Percentiles rank a stretch among this genome's conserved stretches.
phyloP scores from a whole-genome alignment of 2,888 invertebrate genomes.

The Chrysina gloriosa region DNA sequence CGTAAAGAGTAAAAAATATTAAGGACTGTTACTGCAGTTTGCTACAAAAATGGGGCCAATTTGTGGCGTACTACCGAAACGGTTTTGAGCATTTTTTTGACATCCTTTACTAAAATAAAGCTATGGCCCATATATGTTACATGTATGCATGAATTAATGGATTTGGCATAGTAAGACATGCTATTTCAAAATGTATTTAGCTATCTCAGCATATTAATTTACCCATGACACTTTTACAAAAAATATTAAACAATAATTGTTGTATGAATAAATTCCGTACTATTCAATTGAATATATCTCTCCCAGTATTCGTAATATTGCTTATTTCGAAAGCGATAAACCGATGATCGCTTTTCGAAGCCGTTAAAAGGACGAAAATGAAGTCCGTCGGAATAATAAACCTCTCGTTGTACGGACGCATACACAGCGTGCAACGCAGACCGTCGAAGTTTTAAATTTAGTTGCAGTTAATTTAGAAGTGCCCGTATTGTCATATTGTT shows the following conservation, averaged over 20 bases:
- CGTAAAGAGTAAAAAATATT: too few species aligned
- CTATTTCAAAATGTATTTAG: background rate
- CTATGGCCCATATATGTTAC: too few species aligned
- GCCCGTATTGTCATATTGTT: conserved; percentile 60
- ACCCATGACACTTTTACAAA: too few species aligned
- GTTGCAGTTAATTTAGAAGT: conserved; percentile 56
- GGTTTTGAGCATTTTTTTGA: too few species aligned
- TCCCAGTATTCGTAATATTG: background rate
- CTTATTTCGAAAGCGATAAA: conserved; percentile 10
- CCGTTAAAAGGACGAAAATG: conserved; percentile 23
- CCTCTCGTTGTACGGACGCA: background rate
- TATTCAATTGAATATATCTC: background rate
- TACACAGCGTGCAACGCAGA: conserved; percentile 14
- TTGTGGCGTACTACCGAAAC: too few species aligned
- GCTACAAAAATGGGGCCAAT: too few species aligned
- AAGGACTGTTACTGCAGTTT: too few species aligned
- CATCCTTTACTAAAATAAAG: too few species aligned
- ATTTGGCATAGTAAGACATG: background rate
- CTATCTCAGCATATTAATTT: too few species aligned
- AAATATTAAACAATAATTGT: too few species aligned
- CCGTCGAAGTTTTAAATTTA: conserved; percentile 44
- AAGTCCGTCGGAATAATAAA: conserved; percentile 30
- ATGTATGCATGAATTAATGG: background rate
- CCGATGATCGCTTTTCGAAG: conserved; percentile 17
- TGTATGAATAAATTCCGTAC: background rate